phyloP scores from a whole-genome alignment of 2,888 invertebrate species.

The Plusia festucae region DNA sequence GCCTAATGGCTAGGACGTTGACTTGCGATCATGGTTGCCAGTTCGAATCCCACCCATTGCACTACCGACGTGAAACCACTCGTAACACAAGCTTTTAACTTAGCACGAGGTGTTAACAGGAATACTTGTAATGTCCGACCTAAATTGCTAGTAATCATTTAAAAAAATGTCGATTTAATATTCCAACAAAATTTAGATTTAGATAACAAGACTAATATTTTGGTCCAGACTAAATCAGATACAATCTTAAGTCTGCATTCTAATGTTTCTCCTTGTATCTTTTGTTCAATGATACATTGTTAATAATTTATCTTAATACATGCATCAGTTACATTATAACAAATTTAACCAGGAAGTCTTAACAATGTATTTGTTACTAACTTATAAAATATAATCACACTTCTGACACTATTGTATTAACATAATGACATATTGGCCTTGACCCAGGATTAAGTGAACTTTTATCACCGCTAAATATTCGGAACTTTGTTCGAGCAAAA shows the following conservation, averaged over 20 bases:
- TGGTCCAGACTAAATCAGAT: neutral
- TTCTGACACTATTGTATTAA: neutral
- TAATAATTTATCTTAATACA: neutral
- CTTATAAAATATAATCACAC: neutral
- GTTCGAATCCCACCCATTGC: too few relatives aligned
- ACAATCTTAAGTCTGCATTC: neutral
- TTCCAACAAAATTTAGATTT: neutral
- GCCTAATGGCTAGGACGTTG: too few relatives aligned
- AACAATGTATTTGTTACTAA: neutral
- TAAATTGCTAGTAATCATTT: too few relatives aligned
- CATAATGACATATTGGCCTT: neutral
- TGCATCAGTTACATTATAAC: neutral
- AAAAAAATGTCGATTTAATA: too few relatives aligned
- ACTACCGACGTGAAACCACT: too few relatives aligned
- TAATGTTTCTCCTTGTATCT: neutral
- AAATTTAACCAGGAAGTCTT: neutral
- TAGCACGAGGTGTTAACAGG: too few relatives aligned
- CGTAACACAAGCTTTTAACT: too few relatives aligned
- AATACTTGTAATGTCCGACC: too few relatives aligned
- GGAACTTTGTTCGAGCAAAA: neutral
- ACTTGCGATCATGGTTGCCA: too few relatives aligned
- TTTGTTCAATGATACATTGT: neutral
- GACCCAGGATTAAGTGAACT: neutral
- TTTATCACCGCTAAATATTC: neutral
- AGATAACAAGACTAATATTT: conserved; percentile 1